Percentiles rank a stretch among this genome's conserved stretches.
These are phyloP conservation scores for Ichneumoninae sp. DNA, from an alignment of 2,888 invertebrate species.

Conservation along the genomic window DNA sequence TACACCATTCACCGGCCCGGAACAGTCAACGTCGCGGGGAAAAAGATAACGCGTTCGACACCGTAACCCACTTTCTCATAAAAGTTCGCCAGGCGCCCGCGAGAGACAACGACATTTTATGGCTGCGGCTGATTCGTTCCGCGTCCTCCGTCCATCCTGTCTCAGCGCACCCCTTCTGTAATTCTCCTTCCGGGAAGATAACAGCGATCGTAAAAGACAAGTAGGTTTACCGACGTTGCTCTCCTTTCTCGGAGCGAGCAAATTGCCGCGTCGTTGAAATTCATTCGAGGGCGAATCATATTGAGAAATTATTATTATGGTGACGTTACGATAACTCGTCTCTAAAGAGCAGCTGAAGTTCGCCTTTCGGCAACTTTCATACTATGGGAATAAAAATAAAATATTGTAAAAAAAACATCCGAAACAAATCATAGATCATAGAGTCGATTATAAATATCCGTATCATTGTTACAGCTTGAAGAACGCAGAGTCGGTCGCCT, in stretches of 20 bases:
- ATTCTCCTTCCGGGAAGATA: background rate
- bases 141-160: background rate
- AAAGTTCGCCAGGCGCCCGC: constrained; percentile 2
- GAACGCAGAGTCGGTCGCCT: background rate
- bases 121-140: constrained; percentile 33
- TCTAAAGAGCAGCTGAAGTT: no score
- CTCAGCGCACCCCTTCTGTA: background rate
- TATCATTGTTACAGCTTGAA: background rate
- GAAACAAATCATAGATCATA: background rate
- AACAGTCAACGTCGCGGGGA: background rate
- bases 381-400: no score
- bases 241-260: background rate
- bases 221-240: background rate
- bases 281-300: constrained; percentile 20
- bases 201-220: background rate
- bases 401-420: no score
- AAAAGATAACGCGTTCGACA: constrained; percentile 50
- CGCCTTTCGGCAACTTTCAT: no score
- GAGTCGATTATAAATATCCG: background rate
- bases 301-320: background rate
- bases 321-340: no score
- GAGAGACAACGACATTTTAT: constrained; percentile 58
- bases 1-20: constrained; percentile 48
- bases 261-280: constrained; percentile 14
- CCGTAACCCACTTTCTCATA: constrained; percentile 69